phyloP scores from a whole-genome alignment of 2,113 vertebrate genomes.

The Motacilla alba region DNA sequence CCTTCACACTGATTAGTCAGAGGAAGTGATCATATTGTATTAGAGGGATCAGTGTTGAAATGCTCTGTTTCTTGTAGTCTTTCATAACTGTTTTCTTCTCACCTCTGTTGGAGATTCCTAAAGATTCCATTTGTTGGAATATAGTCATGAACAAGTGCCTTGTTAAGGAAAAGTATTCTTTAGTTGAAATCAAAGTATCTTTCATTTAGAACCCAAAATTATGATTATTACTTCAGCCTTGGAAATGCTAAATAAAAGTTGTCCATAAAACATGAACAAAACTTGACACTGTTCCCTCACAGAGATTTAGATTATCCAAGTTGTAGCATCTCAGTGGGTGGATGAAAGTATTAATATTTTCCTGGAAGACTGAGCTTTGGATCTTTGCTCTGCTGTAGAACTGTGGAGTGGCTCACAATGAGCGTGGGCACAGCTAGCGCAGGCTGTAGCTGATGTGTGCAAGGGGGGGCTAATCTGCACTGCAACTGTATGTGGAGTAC shows the following conservation, averaged over 20 bases:
- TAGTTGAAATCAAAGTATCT: neutral
- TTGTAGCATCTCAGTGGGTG: neutral
- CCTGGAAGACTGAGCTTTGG: neutral
- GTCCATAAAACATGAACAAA: neutral
- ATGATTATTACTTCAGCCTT: neutral
- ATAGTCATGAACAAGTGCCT: neutral
- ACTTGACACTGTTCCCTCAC: neutral
- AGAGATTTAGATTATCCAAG: neutral
- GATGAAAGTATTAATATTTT: neutral
- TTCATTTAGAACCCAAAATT: neutral
- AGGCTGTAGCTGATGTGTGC: neutral
- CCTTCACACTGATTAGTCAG: neutral
- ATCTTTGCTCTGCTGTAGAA: neutral
- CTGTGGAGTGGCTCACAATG: neutral
- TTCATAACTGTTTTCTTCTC: neutral
- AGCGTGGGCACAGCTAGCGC: fast-evolving
- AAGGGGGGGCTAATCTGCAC: neutral
- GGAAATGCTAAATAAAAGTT: neutral
- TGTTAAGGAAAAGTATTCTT: neutral
- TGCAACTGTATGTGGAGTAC: neutral
- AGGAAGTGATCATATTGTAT: neutral
- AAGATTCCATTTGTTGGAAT: neutral
- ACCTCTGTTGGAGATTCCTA: neutral
- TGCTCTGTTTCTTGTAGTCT: neutral
- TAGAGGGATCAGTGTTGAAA: neutral